Conservation (phyloP, 2,113 vertebrate genomes). For the Microcebus griseorufus region DNA sequence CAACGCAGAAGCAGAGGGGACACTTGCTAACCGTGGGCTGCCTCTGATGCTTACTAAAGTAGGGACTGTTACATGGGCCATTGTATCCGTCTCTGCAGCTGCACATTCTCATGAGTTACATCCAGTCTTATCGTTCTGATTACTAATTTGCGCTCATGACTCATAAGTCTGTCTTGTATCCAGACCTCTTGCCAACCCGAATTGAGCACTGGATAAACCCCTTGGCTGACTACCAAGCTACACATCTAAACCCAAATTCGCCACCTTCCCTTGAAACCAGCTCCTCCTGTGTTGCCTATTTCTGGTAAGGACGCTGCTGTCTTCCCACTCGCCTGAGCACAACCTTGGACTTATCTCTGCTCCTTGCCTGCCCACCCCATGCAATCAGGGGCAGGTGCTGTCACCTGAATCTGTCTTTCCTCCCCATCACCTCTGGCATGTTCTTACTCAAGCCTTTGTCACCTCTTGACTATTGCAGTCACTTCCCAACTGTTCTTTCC, state of each 20-base stretch:
- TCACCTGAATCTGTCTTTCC: neutral
- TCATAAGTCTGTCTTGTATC: neutral
- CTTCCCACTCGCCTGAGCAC: neutral
- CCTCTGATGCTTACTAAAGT: neutral
- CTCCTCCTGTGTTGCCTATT: neutral
- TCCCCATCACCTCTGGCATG: neutral
- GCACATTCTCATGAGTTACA: neutral
- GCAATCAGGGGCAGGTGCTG: neutral
- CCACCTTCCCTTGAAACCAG: neutral
- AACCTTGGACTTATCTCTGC: neutral
- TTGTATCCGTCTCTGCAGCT: neutral
- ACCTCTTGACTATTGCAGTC: neutral
- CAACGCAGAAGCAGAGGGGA: accelerated
- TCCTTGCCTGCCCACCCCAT: neutral
- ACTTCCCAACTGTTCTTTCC: neutral
- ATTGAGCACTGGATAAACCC: neutral
- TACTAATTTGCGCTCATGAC: neutral
- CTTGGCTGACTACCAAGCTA: neutral
- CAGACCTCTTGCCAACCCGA: neutral
- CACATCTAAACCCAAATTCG: neutral
- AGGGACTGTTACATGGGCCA: neutral
- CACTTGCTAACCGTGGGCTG: accelerated
- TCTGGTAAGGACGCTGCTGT: neutral
- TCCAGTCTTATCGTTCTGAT: neutral
- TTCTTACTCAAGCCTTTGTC: neutral